phyloP scores from a whole-genome alignment of 2,888 invertebrate species.

The Melanostoma mellinum region DNA sequence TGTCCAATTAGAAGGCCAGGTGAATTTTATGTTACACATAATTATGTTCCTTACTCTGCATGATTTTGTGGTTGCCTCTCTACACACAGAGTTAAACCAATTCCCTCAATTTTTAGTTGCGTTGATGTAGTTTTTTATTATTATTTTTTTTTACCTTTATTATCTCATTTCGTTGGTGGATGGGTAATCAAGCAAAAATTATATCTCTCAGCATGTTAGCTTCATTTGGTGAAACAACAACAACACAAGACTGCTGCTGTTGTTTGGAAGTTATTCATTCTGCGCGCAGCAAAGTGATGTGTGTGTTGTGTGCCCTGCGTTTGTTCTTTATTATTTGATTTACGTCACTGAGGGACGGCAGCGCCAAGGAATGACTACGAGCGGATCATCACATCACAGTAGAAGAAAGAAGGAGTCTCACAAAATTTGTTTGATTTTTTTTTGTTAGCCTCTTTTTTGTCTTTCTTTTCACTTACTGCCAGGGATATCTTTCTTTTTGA shows the following conservation, averaged over 20 bases:
- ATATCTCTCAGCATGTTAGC: conserved; percentile 72
- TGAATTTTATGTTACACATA: conserved; percentile 72
- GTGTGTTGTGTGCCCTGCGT: conserved; percentile 42
- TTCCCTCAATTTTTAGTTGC: conserved; percentile 25
- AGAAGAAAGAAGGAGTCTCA: conserved; percentile 7
- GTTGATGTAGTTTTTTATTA: conserved; percentile 1
- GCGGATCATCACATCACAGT: conserved; percentile 43
- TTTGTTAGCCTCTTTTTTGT: neutral
- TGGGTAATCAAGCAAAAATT: conserved; percentile 72
- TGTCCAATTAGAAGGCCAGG: conserved; percentile 71
- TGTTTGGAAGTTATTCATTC: conserved; percentile 13
- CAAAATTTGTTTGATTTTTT: conserved; percentile 22
- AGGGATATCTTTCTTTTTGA: conserved; percentile 63
- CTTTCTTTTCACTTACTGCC: conserved; percentile 23
- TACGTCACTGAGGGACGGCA: conserved; percentile 51
- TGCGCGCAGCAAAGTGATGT: conserved; percentile 32
- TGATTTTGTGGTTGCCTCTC: conserved; percentile 30
- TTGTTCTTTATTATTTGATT: conserved; percentile 70
- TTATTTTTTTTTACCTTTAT: conserved; percentile 54
- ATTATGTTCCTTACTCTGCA: conserved; percentile 69
- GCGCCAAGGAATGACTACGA: conserved; percentile 18
- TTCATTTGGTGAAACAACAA: conserved; percentile 64
- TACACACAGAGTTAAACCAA: neutral
- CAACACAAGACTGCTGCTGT: conserved; percentile 15
- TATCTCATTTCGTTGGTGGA: conserved; percentile 71